Percentiles rank a stretch among this genome's conserved stretches.
These are phyloP conservation scores for Noctua janthina DNA, from an alignment of 2,888 invertebrate species.

Conservation along the genomic window DNA sequence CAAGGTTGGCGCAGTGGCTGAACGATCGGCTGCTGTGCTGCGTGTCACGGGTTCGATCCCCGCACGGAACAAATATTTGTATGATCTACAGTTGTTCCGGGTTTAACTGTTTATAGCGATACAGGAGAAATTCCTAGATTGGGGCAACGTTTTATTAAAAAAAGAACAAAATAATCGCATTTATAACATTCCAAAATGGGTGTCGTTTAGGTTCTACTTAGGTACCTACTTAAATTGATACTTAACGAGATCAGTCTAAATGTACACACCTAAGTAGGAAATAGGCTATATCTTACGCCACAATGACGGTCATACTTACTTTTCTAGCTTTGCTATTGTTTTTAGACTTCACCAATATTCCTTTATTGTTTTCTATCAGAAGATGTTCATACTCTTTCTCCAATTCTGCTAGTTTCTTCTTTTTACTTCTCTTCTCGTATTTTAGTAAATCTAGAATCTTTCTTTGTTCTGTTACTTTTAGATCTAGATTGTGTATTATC, in stretches of 20 bases:
- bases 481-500: constrained; percentile 90
- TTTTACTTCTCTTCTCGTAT: constrained; percentile 92
- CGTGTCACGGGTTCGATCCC: too few relatives aligned
- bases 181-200: neutral
- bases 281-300: neutral
- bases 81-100: too few relatives aligned
- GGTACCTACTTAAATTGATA: neutral
- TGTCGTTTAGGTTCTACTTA: constrained; percentile 52
- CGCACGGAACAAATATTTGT: too few relatives aligned
- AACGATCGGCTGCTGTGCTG: too few relatives aligned
- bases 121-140: too few relatives aligned
- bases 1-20: too few relatives aligned
- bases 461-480: constrained; percentile 93
- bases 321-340: constrained; percentile 91
- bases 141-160: too few relatives aligned
- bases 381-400: constrained; percentile 91
- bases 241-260: neutral
- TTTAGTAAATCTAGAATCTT: constrained; percentile 94
- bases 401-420: constrained; percentile 89
- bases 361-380: constrained; percentile 90
- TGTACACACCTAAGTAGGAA: neutral
- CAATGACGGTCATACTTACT: constrained; percentile 83
- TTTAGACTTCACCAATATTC: constrained; percentile 86
- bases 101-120: too few relatives aligned
- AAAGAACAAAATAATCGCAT: too few relatives aligned